Evolutionary conservation across 2,888 invertebrate species (phyloP).

Genomic region (Vanessa cardui): DNA sequence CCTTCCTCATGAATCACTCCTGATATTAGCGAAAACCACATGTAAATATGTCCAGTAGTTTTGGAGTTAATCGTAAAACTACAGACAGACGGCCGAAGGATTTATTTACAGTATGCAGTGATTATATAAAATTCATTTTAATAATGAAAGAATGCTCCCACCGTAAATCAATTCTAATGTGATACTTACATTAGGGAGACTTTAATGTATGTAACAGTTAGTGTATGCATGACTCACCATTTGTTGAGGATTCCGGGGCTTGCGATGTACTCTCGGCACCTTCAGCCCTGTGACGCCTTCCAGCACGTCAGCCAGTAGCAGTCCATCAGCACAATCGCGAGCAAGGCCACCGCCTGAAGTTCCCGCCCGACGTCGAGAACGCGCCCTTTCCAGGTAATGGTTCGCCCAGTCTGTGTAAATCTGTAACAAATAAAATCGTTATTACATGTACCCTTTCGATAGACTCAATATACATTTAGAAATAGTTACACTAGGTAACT

Average conservation of each 20-base stretch:
- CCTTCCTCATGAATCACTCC: too few relatives aligned
- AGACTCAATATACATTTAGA: too few relatives aligned
- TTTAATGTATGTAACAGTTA: not conserved
- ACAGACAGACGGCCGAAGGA: too few relatives aligned
- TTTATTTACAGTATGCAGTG: too few relatives aligned
- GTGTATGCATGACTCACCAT: constrained; percentile 87
- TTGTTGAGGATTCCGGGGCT: constrained; percentile 94
- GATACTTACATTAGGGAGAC: not conserved
- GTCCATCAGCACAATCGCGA: constrained; percentile 95
- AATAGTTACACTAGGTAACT: too few relatives aligned
- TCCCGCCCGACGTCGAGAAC: constrained; percentile 91
- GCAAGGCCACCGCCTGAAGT: constrained; percentile 88
- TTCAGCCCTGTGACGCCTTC: constrained; percentile 93
- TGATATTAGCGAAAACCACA: too few relatives aligned
- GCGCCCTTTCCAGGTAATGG: constrained; percentile 96
- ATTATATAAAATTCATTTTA: too few relatives aligned
- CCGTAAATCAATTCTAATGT: too few relatives aligned
- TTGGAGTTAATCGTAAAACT: too few relatives aligned
- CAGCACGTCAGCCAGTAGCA: constrained; percentile 95
- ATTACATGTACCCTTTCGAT: not conserved
- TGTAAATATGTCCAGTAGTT: too few relatives aligned
- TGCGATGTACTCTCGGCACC: constrained; percentile 87
- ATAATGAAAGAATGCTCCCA: too few relatives aligned
- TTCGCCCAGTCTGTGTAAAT: constrained; percentile 99
- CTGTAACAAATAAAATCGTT: constrained; percentile 79